These are phyloP conservation scores for Pristionchus entomophagus DNA, from an alignment of 2,888 invertebrate genomes.

Conservation along the genomic window DNA sequence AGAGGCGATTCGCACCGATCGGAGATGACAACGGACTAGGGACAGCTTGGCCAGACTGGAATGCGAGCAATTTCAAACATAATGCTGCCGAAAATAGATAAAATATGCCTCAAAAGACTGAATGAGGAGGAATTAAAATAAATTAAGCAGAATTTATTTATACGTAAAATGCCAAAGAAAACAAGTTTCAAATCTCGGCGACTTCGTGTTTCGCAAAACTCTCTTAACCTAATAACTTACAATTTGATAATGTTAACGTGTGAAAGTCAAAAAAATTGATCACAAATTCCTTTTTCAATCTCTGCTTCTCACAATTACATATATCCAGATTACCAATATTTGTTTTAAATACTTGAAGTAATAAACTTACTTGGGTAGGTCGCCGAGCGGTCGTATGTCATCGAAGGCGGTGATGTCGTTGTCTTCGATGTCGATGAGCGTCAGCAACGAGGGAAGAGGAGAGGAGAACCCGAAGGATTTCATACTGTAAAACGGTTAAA, in stretches of 20 bases:
- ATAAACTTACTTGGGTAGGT: constrained; percentile 37
- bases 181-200: not conserved
- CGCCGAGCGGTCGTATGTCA: constrained; percentile 35
- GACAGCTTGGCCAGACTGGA: constrained; percentile 43
- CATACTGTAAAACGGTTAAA: not conserved
- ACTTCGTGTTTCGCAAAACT: too few species aligned
- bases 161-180: not conserved
- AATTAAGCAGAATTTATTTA: not conserved
- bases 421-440: constrained; percentile 58
- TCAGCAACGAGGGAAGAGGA: constrained; percentile 39
- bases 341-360: too few species aligned
- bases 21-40: constrained; percentile 13
- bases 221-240: too few species aligned
- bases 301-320: too few species aligned
- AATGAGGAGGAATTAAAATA: too few species aligned
- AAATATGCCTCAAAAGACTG: too few species aligned
- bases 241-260: too few species aligned
- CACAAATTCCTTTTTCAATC: too few species aligned
- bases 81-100: too few species aligned
- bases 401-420: constrained; percentile 54
- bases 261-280: too few species aligned
- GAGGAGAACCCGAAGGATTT: constrained; percentile 8
- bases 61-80: too few species aligned
- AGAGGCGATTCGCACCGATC: not conserved
- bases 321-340: too few species aligned